Percentiles rank a stretch among this genome's conserved stretches.
These are phyloP conservation scores for Pseudopipra pipra DNA, from an alignment of 2,113 vertebrate genomes.

Conservation along the genomic window DNA sequence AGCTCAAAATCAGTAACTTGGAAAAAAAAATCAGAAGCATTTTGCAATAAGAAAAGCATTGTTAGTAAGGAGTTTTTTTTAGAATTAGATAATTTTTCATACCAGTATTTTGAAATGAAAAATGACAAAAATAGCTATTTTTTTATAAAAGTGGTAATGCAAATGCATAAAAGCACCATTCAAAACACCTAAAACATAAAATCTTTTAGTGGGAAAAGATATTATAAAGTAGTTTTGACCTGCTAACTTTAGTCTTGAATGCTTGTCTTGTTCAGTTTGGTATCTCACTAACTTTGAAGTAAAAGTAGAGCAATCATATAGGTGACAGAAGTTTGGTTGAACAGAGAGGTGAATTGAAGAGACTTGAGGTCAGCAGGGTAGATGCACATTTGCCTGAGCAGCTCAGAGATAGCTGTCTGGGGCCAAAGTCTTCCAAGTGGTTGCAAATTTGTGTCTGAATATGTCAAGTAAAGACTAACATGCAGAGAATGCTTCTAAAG, in stretches of 20 bases:
- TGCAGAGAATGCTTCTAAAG: not conserved
- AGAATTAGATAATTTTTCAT: not conserved
- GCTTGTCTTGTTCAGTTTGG: not conserved
- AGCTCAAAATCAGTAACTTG: not conserved
- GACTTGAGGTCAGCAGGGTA: accelerated
- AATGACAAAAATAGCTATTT: not conserved
- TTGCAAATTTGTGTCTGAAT: not conserved
- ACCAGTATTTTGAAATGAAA: not conserved
- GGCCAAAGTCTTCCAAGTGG: not conserved
- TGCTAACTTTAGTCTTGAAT: not conserved
- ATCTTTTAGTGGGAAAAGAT: not conserved
- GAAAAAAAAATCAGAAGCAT: not conserved
- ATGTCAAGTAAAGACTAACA: not conserved
- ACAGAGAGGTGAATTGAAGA: not conserved
- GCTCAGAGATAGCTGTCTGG: not conserved
- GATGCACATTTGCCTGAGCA: not conserved
- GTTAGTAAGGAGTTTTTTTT: not conserved
- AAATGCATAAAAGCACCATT: not conserved
- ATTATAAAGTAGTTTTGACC: not conserved
- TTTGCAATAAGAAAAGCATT: not conserved
- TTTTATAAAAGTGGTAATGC: not conserved
- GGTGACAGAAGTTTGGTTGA: not conserved
- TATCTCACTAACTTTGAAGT: not conserved
- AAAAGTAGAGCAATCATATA: not conserved
- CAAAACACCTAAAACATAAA: not conserved